Evolutionary conservation across 2,888 invertebrate species (phyloP), one percentile per base, ranked within the genome.

Genomic region (Leptinotarsa rubiginosa): DNA sequence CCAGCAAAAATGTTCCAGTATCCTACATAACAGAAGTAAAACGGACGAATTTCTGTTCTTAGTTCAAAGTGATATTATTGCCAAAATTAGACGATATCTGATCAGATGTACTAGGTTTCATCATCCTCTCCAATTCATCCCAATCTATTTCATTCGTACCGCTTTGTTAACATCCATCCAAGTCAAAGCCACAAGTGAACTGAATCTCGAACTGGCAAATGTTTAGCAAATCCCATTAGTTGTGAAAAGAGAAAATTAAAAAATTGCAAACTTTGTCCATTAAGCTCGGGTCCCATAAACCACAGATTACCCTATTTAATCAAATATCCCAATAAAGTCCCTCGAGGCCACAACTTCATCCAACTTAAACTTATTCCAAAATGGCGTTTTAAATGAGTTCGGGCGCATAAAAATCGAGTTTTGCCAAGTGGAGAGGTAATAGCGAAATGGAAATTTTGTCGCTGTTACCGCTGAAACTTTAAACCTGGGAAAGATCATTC

Each of bases 321-420:
- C 56, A 56, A 56, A 56, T 56, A 56, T 56, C 56, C 16, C 56
- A 15, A 56, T 22, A 13, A 56, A 56, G 13, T 56, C 56, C 4
- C 56, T 15, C 13, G 56, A 56, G 56, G 56, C 15, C 56, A 56
- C 22, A 56, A 56, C 56, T 56, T 22, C 22, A 56, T 56, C 56
- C 56, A 56, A 56, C 22, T 56, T 22, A 56, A 56, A 56, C 56
- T 56, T 56, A 56, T 56, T 56, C 22, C 56, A 56, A 56, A 56
- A 56, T 22, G 20, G 22, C 56, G 56, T 56, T 56, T 22, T 56
- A 56, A 56, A 56, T 56, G 18, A 56, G 56, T 22, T 56, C 56
- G 56, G 4, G 56, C 15, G 13, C 4, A 15, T 20, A 56, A 56
- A 56, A 56, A 56, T 56, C 56, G 56, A 56, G 56, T 56, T 56